phyloP scores from a whole-genome alignment of 2,797 vertebrate genomes.

The Sylvia borin region DNA sequence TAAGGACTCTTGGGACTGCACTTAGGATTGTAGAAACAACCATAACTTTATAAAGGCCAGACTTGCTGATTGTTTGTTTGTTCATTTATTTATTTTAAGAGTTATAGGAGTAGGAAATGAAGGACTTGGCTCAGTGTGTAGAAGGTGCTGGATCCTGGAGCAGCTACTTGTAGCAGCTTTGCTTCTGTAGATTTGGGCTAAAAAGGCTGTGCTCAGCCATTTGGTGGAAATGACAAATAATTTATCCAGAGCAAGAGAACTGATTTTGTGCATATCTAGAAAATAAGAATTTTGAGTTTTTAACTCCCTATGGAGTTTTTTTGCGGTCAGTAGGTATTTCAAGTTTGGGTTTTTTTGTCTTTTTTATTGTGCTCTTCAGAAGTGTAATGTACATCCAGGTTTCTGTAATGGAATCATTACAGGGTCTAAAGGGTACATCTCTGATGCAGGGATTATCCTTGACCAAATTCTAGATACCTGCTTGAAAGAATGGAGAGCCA shows the following conservation, averaged over 20 bases:
- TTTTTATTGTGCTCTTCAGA: background rate
- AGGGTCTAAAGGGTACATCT: background rate
- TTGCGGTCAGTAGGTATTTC: background rate
- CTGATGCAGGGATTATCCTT: background rate
- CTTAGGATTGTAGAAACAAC: background rate
- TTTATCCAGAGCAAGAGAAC: background rate
- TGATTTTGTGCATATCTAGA: background rate
- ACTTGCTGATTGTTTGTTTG: background rate
- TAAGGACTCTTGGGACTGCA: background rate
- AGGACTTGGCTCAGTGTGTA: background rate
- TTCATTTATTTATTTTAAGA: background rate
- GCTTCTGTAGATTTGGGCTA: background rate
- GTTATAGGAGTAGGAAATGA: background rate
- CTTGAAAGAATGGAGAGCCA: background rate
- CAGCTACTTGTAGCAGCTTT: background rate
- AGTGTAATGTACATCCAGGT: background rate
- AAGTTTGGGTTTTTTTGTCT: accelerated
- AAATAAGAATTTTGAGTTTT: background rate
- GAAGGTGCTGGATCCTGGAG: background rate
- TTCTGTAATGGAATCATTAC: background rate
- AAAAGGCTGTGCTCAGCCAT: background rate
- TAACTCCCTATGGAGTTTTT: background rate
- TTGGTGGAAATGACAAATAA: background rate
- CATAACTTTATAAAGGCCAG: background rate
- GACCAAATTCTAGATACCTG: background rate